phyloP scores from a whole-genome alignment of 1,140 invertebrate genomes.

The Lasioglossum baleicum region DNA sequence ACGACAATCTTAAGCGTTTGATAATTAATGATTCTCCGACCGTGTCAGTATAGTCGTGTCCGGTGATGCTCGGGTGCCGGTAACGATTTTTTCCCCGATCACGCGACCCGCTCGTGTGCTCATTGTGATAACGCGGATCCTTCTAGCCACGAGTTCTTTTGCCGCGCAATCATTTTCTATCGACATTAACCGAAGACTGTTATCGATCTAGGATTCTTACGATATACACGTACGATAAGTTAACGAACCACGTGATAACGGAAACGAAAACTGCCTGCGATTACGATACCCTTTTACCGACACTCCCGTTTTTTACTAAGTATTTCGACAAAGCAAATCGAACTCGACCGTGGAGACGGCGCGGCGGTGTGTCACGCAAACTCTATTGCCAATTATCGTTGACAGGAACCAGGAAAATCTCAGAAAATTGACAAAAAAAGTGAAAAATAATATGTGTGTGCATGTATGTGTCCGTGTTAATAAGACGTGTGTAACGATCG shows the following conservation, averaged over 20 bases:
- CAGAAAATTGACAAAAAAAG: background rate
- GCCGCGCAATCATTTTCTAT: conserved; percentile 28
- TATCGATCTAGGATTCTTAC: conserved; percentile 19
- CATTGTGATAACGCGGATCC: background rate
- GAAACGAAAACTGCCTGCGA: conserved; percentile 32
- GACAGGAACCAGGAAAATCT: background rate
- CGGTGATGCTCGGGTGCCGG: background rate
- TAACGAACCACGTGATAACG: conserved; percentile 17
- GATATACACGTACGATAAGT: background rate
- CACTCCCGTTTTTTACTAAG: conserved; percentile 19
- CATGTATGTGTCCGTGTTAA: conserved; percentile 33
- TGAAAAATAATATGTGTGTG: conserved; percentile 14
- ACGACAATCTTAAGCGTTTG: conserved; percentile 34
- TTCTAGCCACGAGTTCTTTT: conserved; percentile 22
- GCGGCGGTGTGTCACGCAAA: background rate
- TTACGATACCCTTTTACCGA: background rate
- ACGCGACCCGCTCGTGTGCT: background rate
- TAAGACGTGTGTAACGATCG: conserved; percentile 1
- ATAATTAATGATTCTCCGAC: conserved; percentile 21
- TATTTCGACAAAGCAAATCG: background rate
- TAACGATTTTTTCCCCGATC: background rate
- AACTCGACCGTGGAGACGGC: background rate
- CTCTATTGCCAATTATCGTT: conserved; percentile 26
- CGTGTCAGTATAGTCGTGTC: no score
- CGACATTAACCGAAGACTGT: conserved; percentile 23